These are phyloP conservation scores for Polyploca ridens DNA, from an alignment of 2,888 invertebrate species.

Conservation along the genomic window DNA sequence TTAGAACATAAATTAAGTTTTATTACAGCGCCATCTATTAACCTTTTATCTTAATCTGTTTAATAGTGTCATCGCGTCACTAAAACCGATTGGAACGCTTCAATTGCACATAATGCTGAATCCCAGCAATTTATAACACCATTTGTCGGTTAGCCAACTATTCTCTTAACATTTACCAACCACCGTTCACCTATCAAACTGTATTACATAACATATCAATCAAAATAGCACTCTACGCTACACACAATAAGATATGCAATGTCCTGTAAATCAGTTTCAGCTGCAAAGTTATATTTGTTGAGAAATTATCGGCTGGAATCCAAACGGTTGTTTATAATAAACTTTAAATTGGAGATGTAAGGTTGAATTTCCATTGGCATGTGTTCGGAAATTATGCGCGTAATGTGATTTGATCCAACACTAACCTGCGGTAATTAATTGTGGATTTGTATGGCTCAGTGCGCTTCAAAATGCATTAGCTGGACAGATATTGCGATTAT, in stretches of 20 bases:
- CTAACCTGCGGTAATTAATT: background rate
- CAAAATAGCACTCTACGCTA: slow-evolving; percentile 11
- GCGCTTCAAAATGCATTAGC: background rate
- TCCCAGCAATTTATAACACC: slow-evolving; percentile 14
- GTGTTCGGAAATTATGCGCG: background rate
- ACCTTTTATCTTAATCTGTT: background rate
- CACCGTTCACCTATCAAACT: slow-evolving; percentile 14
- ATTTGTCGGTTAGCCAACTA: slow-evolving; percentile 37
- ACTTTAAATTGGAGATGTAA: background rate
- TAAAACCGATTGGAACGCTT: background rate
- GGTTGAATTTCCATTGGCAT: background rate
- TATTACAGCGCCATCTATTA: slow-evolving; percentile 7
- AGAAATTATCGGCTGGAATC: background rate
- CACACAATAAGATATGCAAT: background rate
- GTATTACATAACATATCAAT: slow-evolving; percentile 13
- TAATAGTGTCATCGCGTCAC: background rate
- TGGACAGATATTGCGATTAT: slow-evolving; percentile 2
- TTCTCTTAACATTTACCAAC: slow-evolving; percentile 31
- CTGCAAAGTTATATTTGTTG: background rate
- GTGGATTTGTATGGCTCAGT: background rate
- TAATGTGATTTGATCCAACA: background rate
- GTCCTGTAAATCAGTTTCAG: background rate
- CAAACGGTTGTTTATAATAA: background rate
- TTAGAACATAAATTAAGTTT: background rate
- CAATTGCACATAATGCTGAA: background rate